phyloP scores from a whole-genome alignment of 2,797 vertebrate species.

The Notolepis coatsorum region DNA sequence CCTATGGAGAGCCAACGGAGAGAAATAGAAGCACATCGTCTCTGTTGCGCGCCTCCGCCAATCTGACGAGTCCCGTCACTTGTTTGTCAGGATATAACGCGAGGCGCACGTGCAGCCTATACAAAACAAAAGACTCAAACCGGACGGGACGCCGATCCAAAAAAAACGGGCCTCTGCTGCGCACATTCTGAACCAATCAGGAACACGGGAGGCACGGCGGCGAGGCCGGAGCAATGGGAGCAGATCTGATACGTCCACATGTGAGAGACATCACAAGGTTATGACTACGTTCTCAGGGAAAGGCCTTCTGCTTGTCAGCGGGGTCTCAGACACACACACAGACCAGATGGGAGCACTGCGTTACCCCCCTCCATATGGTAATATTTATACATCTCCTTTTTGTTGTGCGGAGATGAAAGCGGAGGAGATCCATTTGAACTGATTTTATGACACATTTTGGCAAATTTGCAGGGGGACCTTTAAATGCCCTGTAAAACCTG shows the following conservation, averaged over 20 bases:
- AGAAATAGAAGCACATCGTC: constrained; percentile 14
- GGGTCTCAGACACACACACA: constrained; percentile 48
- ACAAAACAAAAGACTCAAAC: constrained; percentile 50
- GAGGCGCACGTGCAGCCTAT: constrained; percentile 55
- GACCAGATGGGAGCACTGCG: constrained; percentile 65
- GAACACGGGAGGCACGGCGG: constrained; percentile 47
- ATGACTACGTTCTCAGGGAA: constrained; percentile 46
- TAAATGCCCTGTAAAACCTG: constrained; percentile 63
- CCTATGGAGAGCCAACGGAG: constrained; percentile 1
- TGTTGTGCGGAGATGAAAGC: constrained; percentile 72
- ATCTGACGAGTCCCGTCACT: constrained; percentile 21
- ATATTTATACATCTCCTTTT: constrained; percentile 68
- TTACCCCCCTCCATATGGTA: constrained; percentile 68
- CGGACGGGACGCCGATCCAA: constrained; percentile 31
- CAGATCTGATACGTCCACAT: constrained; percentile 56
- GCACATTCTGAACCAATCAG: constrained; percentile 58
- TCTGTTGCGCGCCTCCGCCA: constrained; percentile 24
- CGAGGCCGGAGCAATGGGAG: constrained; percentile 55
- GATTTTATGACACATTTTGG: constrained; percentile 77
- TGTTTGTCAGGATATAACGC: constrained; percentile 39
- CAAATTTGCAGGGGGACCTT: constrained; percentile 63
- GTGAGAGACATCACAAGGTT: constrained; percentile 69
- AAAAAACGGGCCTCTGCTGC: constrained; percentile 21
- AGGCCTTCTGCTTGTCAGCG: constrained; percentile 64
- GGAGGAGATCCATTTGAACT: constrained; percentile 63